These are phyloP conservation scores for Buceros bicornis DNA, from an alignment of 2,797 vertebrate genomes.

Conservation along the genomic window DNA sequence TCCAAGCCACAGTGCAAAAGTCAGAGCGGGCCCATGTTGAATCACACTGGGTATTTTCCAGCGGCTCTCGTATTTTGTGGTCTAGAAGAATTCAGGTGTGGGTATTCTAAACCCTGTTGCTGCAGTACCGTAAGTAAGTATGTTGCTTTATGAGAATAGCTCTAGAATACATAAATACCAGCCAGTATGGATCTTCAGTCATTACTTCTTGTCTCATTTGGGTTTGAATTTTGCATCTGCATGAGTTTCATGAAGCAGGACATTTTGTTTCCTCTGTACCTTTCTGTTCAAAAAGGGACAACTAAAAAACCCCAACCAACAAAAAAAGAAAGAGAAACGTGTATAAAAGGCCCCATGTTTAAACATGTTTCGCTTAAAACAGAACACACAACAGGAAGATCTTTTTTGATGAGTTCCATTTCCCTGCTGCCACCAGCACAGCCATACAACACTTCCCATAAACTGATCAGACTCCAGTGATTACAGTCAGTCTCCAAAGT, in stretches of 20 bases:
- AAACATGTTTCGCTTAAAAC: background rate
- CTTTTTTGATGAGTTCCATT: background rate
- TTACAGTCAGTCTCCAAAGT: slow-evolving; percentile 22
- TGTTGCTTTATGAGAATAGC: background rate
- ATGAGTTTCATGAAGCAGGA: background rate
- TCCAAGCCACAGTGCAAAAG: background rate
- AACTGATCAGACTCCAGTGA: slow-evolving; percentile 5
- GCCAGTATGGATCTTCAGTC: background rate
- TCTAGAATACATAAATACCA: background rate
- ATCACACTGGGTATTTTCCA: background rate
- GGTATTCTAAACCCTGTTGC: background rate
- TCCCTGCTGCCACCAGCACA: background rate
- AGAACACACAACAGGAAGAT: background rate
- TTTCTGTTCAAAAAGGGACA: background rate
- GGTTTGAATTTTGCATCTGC: background rate
- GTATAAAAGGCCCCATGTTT: background rate
- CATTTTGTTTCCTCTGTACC: background rate
- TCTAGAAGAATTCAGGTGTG: background rate
- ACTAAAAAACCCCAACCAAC: background rate
- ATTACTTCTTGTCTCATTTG: background rate
- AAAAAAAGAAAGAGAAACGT: background rate
- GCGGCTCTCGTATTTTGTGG: background rate
- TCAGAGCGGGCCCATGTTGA: rapidly evolving
- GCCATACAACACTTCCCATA: background rate
- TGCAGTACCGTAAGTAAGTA: background rate